Conservation (phyloP, 2,113 vertebrate genomes). For the Tympanuchus pallidicinctus region DNA sequence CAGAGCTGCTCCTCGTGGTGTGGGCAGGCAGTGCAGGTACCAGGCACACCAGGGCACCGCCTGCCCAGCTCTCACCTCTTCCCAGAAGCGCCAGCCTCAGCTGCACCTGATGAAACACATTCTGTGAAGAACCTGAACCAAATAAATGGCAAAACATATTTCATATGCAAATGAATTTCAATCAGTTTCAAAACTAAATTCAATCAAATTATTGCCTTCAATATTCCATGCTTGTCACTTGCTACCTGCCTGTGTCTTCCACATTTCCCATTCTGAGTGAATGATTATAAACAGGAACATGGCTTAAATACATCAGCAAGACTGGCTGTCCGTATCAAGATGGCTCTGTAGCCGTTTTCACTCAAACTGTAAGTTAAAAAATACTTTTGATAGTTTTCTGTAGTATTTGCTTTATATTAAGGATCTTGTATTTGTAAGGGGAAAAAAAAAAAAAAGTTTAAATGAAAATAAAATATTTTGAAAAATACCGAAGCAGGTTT, state of each 20-base stretch:
- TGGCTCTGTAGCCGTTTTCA: neutral
- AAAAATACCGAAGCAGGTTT: neutral
- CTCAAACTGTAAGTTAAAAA: neutral
- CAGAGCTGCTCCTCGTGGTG: accelerated
- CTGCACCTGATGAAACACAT: neutral
- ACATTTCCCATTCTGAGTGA: neutral
- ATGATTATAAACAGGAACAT: slow-evolving; percentile 8
- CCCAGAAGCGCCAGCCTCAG: neutral
- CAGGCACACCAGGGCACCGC: accelerated
- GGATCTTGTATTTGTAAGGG: neutral
- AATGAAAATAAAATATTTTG: neutral
- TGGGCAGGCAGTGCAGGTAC: neutral
- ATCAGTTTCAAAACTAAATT: slow-evolving; percentile 30
- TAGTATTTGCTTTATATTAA: neutral
- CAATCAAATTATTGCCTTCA: slow-evolving; percentile 24
- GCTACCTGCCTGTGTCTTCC: neutral
- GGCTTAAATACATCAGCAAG: accelerated
- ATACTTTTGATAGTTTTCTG: neutral
- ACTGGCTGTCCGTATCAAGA: neutral
- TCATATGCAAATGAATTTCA: slow-evolving; percentile 44
- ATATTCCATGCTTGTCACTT: slow-evolving; percentile 35
- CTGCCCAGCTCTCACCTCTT: neutral
- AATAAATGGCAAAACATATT: neutral
- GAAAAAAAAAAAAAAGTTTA: neutral
- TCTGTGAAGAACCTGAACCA: neutral